Evolutionary conservation across 2,797 vertebrate genomes (phyloP).

Genomic region (Catostomus latipinnis): DNA sequence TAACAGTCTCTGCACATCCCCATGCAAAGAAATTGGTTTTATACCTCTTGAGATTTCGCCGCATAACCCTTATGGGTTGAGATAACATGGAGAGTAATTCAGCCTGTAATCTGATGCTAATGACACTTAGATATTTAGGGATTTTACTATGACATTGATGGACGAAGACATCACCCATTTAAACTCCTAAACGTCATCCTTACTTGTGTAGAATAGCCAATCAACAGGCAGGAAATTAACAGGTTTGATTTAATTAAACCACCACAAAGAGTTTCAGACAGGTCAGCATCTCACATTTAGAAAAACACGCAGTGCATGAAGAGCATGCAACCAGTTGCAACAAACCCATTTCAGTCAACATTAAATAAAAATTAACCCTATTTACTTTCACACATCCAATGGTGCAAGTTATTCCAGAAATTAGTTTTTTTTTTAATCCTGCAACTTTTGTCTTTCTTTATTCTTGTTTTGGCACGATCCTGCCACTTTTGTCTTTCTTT

Average conservation of each 20-base stretch:
- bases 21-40: slow-evolving; percentile 69
- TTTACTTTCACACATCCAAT: neutral
- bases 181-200: neutral
- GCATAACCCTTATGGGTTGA: slow-evolving; percentile 68
- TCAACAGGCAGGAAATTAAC: slow-evolving; percentile 64
- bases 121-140: neutral
- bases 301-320: neutral
- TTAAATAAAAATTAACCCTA: neutral
- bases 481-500: too few species aligned
- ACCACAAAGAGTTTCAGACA: slow-evolving; percentile 21
- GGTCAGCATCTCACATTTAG: neutral
- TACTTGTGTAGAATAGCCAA: slow-evolving; percentile 59
- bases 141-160: slow-evolving; percentile 28
- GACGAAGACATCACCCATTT: neutral
- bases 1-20: slow-evolving; percentile 63
- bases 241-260: slow-evolving; percentile 65
- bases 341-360: neutral
- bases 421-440: too few species aligned
- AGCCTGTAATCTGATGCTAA: slow-evolving; percentile 29
- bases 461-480: too few species aligned
- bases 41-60: slow-evolving; percentile 70
- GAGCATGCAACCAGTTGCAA: too few species aligned
- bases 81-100: slow-evolving; percentile 59
- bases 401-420: too few species aligned
- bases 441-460: too few species aligned